Base-by-base conservation (phyloP, 1,140 invertebrate species). In the Marisa cornuarietis region DNA sequence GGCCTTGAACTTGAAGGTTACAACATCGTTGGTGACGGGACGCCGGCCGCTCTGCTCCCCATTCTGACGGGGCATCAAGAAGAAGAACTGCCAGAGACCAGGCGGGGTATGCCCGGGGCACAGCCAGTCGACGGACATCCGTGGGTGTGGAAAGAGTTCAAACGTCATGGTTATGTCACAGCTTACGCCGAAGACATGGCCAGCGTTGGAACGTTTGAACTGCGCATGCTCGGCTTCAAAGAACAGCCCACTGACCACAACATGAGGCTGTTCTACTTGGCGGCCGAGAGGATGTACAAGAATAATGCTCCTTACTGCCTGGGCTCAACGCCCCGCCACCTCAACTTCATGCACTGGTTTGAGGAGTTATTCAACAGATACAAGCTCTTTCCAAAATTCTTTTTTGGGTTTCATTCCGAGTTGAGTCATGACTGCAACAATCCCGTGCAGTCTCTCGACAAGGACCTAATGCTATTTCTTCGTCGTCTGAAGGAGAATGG, bases 11-110 rank as follows among this genome's bases (percentile, higher is more conserved):
- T 98, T 1, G 92, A 96, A 87, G 95, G 96, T 77, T 96, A 97
- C 84, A 98, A 98, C 86, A 97, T 98, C 78, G 94, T 98, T 5
- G 97, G 97, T 0, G 97, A 99, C 91, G 97, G 97, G 0, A 98
- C 97, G 0, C 96, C 97, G 0, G 96, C 98, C 85, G 96, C 97
- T 0, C 90, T 98, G 26, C 96, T 98, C 63, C 97, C 97, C 0
- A 95, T 99, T 69, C 91, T 99, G 0, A 98, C 97, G 0, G 93
- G 93, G 10, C 94, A 95, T 89, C 97, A 95, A 0, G 97, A 99
- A 90, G 87, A 95, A 10, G 97, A 89, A 72, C 82, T 90, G 22
- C 88, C 87, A 14, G 84, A 87, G 81, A 83, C 87, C 1, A 93
- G 97, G 71, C 96, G 95, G 88, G 93, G 95, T 4, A 93, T 94